Evolutionary conservation across 1,140 invertebrate species (phyloP).

Genomic region (Neodiprion fabricii): DNA sequence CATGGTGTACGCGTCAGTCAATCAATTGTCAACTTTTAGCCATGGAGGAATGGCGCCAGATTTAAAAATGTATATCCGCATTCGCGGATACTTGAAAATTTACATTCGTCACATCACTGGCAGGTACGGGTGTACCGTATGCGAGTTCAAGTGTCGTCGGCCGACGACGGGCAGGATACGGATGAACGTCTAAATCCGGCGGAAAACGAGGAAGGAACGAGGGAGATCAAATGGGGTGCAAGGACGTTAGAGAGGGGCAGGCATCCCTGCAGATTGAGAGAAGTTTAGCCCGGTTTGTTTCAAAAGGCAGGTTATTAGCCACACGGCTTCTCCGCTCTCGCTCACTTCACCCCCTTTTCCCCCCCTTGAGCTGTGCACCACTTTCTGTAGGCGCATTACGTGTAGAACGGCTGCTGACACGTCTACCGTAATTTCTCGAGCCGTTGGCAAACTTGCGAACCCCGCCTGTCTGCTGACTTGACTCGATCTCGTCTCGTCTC

Average conservation of each 20-base stretch:
- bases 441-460: background rate
- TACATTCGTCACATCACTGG: too few relatives aligned
- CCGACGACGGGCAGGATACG: background rate
- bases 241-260: background rate
- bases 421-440: slow-evolving; percentile 2
- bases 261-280: background rate
- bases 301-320: slow-evolving; percentile 3
- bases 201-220: background rate
- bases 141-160: background rate
- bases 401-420: background rate
- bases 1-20: too few relatives aligned
- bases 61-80: too few relatives aligned
- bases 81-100: too few relatives aligned
- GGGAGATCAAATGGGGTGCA: background rate
- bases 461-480: background rate
- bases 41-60: too few relatives aligned
- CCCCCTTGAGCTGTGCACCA: background rate
- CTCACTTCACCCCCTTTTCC: background rate
- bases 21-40: too few relatives aligned
- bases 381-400: background rate
- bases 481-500: background rate
- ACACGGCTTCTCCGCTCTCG: background rate
- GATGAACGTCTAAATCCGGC: slow-evolving; percentile 1
- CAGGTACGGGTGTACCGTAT: background rate
- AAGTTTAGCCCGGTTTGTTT: slow-evolving; percentile 6